phyloP scores from a whole-genome alignment of 2,797 vertebrate genomes.

The Sphenopsis melanotis region DNA sequence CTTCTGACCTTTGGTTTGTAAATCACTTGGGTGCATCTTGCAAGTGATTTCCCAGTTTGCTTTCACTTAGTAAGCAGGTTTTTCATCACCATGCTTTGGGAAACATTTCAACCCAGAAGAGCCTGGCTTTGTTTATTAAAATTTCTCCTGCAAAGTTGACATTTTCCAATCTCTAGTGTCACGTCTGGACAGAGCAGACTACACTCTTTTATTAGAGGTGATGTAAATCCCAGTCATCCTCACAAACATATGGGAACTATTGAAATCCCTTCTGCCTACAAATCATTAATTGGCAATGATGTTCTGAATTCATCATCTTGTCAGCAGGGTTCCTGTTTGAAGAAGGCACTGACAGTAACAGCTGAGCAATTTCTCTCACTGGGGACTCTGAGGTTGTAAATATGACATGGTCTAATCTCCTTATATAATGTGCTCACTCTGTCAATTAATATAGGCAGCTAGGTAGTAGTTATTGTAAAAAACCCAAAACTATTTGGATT shows the following conservation, averaged over 20 bases:
- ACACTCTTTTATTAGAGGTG: not conserved
- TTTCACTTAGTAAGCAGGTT: not conserved
- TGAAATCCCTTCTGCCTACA: constrained; percentile 58
- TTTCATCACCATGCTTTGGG: not conserved
- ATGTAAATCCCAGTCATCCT: constrained; percentile 44
- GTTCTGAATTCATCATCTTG: constrained; percentile 59
- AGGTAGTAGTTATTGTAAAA: not conserved
- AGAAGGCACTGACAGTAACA: constrained; percentile 41
- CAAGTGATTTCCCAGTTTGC: not conserved
- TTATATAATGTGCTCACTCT: not conserved
- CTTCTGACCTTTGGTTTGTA: constrained; percentile 13
- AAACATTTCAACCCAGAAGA: not conserved
- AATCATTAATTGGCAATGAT: constrained; percentile 55
- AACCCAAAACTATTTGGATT: not conserved
- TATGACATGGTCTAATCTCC: constrained; percentile 37
- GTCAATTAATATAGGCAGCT: not conserved
- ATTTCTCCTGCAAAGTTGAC: not conserved
- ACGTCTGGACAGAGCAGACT: not conserved
- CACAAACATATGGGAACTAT: constrained; percentile 47
- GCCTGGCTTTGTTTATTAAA: constrained; percentile 20
- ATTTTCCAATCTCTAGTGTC: constrained; percentile 24
- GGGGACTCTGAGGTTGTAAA: not conserved
- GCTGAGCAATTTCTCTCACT: constrained; percentile 7
- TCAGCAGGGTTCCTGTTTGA: constrained; percentile 48
- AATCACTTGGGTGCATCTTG: not conserved